Evolutionary conservation across 2,113 vertebrate genomes (phyloP).

Genomic region (Tachysurus vachellii): DNA sequence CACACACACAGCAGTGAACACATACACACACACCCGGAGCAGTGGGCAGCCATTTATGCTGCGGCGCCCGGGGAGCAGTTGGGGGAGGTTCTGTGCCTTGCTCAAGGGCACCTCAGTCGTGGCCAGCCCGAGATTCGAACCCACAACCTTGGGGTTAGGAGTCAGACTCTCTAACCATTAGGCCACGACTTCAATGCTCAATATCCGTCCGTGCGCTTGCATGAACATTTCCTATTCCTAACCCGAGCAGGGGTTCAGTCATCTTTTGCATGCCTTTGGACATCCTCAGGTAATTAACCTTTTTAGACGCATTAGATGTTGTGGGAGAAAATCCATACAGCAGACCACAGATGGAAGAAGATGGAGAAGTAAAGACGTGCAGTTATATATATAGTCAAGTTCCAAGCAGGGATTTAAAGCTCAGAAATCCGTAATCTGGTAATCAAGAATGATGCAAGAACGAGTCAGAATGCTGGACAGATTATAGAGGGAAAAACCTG

Average conservation of each 20-base stretch:
- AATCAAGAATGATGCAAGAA: background rate
- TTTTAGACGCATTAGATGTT: conserved; percentile 34
- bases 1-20: too few relatives aligned
- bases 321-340: conserved; percentile 38
- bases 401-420: background rate
- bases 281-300: conserved; percentile 46
- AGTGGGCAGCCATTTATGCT: too few relatives aligned
- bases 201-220: conserved; percentile 46
- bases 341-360: conserved; percentile 9
- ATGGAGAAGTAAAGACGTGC: background rate
- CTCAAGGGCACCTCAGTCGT: too few relatives aligned
- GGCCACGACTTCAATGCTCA: conserved; percentile 44
- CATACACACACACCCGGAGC: too few relatives aligned
- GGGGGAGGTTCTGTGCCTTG: too few relatives aligned
- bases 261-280: conserved; percentile 43
- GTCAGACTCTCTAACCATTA: too few relatives aligned
- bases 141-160: too few relatives aligned
- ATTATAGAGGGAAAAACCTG: background rate
- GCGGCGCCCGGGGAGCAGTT: too few relatives aligned
- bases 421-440: background rate
- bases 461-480: background rate
- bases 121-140: too few relatives aligned
- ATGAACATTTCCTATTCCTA: conserved; percentile 36
- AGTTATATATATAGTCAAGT: background rate
- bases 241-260: conserved; percentile 44